Conservation (phyloP, 2,113 vertebrate species). For the Leptodactylus fuscus region DNA sequence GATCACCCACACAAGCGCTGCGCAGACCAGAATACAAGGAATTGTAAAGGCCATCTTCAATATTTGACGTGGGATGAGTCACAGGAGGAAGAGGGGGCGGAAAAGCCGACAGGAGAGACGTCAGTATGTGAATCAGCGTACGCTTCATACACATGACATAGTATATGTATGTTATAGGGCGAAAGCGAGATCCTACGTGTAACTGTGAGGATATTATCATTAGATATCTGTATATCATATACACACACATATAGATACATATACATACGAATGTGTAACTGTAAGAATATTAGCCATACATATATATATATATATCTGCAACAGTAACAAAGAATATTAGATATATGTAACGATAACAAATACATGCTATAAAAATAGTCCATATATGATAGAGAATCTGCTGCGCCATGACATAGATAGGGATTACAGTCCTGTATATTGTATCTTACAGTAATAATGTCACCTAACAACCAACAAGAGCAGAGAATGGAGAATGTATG, state of each 20-base stretch:
- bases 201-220: background rate
- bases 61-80: conserved; percentile 56
- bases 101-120: conserved; percentile 1
- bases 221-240: too few species aligned
- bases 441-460: too few species aligned
- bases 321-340: too few species aligned
- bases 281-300: too few species aligned
- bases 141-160: background rate
- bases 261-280: too few species aligned
- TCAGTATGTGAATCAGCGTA: conserved; percentile 43
- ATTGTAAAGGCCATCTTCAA: conserved; percentile 43
- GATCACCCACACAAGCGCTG: conserved; percentile 29
- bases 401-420: background rate
- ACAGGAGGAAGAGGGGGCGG: conserved; percentile 41
- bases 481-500: background rate
- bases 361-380: too few species aligned
- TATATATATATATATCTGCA: too few species aligned
- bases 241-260: too few species aligned
- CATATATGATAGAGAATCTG: background rate
- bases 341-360: too few species aligned
- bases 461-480: too few species aligned
- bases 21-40: background rate
- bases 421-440: background rate
- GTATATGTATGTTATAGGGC: background rate
- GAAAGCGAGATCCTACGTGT: too few species aligned